A percentile compares a stretch with the other conserved stretches of the same genome.
Conservation (phyloP, 2,797 vertebrate genomes). For the Sphenodon punctatus region DNA sequence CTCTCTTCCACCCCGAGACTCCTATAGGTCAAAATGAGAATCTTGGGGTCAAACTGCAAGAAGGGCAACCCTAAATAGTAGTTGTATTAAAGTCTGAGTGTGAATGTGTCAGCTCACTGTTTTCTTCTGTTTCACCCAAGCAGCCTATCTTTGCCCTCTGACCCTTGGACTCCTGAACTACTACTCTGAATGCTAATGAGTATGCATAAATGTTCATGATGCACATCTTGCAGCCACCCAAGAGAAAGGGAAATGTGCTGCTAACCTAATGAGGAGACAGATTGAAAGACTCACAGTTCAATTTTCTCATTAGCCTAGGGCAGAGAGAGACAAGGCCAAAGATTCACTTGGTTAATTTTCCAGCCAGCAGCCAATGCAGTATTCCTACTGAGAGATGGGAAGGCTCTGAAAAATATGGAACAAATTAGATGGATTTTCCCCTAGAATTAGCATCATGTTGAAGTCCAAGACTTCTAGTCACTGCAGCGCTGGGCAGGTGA, state of each 20-base stretch:
- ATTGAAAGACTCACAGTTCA: background rate
- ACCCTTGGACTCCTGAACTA: background rate
- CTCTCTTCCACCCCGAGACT: no score
- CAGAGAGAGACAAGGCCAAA: background rate
- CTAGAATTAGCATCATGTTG: background rate
- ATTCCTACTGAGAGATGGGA: background rate
- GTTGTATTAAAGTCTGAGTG: no score
- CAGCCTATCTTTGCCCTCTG: background rate
- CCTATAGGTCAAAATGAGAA: no score
- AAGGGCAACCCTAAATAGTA: no score
- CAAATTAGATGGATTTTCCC: background rate
- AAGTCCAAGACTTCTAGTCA: background rate
- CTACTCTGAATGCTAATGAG: background rate
- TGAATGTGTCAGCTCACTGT: background rate
- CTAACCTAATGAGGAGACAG: background rate
- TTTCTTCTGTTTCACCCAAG: background rate
- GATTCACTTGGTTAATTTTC: background rate
- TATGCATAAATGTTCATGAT: background rate
- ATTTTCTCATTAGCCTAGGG: background rate
- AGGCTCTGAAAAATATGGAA: background rate
- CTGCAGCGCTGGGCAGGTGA: background rate
- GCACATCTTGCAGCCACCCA: background rate
- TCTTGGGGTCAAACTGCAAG: no score
- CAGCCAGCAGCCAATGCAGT: fast-evolving
- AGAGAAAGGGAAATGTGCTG: fast-evolving